Percentiles rank a stretch among this genome's conserved stretches.
These are phyloP conservation scores for Zenarchopterus dispar DNA, from an alignment of 2,797 vertebrate genomes.

Conservation along the genomic window DNA sequence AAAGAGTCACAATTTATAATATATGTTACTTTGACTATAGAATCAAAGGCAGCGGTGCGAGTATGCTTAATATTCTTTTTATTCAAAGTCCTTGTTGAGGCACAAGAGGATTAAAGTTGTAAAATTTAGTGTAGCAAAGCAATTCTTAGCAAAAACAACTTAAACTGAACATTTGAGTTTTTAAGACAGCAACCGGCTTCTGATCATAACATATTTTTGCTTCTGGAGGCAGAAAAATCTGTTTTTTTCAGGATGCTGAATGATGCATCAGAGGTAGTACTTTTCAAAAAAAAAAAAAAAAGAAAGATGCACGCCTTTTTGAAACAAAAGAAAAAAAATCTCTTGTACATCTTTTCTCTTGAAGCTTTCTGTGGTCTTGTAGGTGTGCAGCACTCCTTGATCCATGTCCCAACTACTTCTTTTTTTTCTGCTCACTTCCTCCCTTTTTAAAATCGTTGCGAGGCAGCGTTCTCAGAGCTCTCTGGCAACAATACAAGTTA, in stretches of 20 bases:
- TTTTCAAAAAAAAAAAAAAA: constrained; percentile 48
- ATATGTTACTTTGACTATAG: not conserved
- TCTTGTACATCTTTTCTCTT: constrained; percentile 16
- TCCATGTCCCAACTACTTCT: constrained; percentile 33
- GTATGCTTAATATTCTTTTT: not conserved
- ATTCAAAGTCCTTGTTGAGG: not conserved
- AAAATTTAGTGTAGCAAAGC: constrained; percentile 20
- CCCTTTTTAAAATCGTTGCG: constrained; percentile 24
- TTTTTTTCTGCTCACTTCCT: constrained; percentile 24
- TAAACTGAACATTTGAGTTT: constrained; percentile 22
- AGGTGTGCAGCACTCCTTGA: constrained; percentile 56
- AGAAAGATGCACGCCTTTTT: constrained; percentile 39
- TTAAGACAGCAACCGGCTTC: constrained; percentile 47
- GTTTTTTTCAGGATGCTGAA: constrained; percentile 39
- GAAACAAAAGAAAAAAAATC: not conserved
- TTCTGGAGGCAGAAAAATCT: constrained; percentile 38
- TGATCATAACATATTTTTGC: constrained; percentile 49
- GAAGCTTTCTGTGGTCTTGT: constrained; percentile 41
- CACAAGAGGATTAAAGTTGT: not conserved
- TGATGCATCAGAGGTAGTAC: constrained; percentile 35
- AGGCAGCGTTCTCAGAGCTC: constrained; percentile 43
- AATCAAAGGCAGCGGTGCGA: not conserved
- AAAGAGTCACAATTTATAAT: constrained; percentile 2
- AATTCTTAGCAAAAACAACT: constrained; percentile 22
- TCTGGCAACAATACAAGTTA: constrained; percentile 38